Conservation (phyloP, 2,888 invertebrate genomes). For the Polydrusus cervinus region DNA sequence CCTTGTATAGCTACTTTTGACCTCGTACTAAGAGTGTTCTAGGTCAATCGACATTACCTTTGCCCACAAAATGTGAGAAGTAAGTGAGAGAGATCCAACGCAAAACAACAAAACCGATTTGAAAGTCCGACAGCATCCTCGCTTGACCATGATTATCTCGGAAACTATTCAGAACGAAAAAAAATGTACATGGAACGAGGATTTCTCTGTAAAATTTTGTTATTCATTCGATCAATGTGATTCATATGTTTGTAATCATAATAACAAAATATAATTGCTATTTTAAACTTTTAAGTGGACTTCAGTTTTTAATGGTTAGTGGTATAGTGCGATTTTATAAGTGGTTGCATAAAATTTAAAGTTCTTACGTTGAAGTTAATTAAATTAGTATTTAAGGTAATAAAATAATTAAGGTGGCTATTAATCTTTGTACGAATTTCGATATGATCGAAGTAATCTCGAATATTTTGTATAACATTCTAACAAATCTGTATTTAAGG, state of each 20-base stretch:
- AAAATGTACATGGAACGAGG: neutral
- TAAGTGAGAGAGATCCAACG: conserved; percentile 4
- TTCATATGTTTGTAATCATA: conserved; percentile 21
- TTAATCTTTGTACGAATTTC: too few species aligned
- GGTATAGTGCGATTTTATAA: neutral
- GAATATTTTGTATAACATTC: too few species aligned
- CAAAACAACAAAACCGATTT: conserved; percentile 31
- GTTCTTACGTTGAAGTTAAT: neutral
- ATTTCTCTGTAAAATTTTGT: neutral
- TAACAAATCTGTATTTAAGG: too few species aligned
- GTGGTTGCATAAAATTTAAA: neutral
- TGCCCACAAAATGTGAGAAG: conserved; percentile 21
- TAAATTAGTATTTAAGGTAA: neutral
- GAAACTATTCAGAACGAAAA: neutral
- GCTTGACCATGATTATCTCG: conserved; percentile 28
- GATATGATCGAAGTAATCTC: too few species aligned
- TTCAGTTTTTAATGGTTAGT: neutral
- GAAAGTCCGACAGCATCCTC: conserved; percentile 32
- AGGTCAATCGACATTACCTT: conserved; percentile 44
- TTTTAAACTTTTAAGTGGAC: neutral
- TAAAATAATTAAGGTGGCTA: conserved; percentile 24
- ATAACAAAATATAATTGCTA: neutral
- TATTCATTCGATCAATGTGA: conserved; percentile 1
- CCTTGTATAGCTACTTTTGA: conserved; percentile 8
- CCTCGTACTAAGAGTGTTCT: conserved; percentile 27